Percentiles rank a stretch among this genome's conserved stretches.
Evolutionary conservation across 2,113 vertebrate species (phyloP).

Genomic region (Lepisosteus oculatus): DNA sequence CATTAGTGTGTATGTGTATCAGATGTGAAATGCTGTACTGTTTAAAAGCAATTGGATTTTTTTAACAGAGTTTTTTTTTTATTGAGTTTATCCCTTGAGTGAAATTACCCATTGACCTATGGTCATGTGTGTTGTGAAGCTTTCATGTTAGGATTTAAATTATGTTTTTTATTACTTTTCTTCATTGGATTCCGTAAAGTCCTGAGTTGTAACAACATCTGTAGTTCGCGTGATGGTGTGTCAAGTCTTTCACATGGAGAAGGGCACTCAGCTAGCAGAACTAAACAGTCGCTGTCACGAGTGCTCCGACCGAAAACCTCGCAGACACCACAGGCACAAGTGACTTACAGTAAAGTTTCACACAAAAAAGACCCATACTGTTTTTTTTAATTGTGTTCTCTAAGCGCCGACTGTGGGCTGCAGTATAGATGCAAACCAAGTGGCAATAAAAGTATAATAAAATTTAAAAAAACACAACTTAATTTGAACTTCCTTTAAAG

Average conservation of each 20-base stretch:
- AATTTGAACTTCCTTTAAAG: too few relatives aligned
- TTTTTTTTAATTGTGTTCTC: background rate
- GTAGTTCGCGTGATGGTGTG: conserved; percentile 64
- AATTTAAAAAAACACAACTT: too few relatives aligned
- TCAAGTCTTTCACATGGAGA: conserved; percentile 35
- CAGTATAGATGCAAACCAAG: background rate
- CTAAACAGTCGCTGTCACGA: conserved; percentile 69
- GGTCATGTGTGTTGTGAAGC: background rate
- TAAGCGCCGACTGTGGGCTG: background rate
- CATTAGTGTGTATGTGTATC: too few relatives aligned
- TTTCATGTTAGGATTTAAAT: background rate
- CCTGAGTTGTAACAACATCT: conserved; percentile 61
- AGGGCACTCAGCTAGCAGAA: conserved; percentile 59
- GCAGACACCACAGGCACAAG: conserved; percentile 59
- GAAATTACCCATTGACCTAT: background rate
- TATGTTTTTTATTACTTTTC: conserved; percentile 39
- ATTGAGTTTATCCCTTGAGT: too few relatives aligned
- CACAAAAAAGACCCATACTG: conserved; percentile 27
- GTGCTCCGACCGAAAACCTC: conserved; percentile 29
- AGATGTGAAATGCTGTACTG: too few relatives aligned
- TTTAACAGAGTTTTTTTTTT: too few relatives aligned
- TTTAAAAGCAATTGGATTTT: too few relatives aligned
- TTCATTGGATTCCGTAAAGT: conserved; percentile 47
- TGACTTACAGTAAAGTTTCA: conserved; percentile 44
- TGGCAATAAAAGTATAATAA: too few relatives aligned